A percentile compares a stretch with the other conserved stretches of the same genome.
Conservation (phyloP, 2,113 vertebrate species). For the Brachyistius frenatus region DNA sequence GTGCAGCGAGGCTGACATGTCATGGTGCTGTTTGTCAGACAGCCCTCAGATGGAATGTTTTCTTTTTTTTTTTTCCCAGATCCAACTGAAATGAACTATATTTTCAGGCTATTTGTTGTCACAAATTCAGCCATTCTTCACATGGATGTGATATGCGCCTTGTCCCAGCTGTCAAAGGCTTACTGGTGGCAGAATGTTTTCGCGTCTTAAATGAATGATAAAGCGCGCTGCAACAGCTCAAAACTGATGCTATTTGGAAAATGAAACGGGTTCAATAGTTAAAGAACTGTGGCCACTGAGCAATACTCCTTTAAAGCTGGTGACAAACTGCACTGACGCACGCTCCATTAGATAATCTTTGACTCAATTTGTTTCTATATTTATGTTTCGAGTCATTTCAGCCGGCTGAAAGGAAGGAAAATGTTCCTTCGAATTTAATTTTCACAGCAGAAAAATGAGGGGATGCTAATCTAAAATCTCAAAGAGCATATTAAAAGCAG, state of each 20-base stretch:
- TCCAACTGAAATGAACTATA: constrained; percentile 68
- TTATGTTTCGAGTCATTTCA: constrained; percentile 75
- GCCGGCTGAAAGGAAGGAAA: constrained; percentile 65
- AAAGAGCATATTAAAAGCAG: constrained; percentile 77
- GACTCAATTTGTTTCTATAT: constrained; percentile 79
- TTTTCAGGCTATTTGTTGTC: constrained; percentile 67
- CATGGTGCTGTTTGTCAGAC: constrained; percentile 62
- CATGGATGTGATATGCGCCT: constrained; percentile 40
- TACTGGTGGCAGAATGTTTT: constrained; percentile 51
- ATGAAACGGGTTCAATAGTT: constrained; percentile 58
- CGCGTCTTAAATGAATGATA: constrained; percentile 61
- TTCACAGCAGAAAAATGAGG: constrained; percentile 66
- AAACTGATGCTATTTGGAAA: constrained; percentile 46
- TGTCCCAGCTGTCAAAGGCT: constrained; percentile 59
- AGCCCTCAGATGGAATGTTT: constrained; percentile 59
- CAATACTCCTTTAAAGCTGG: constrained; percentile 67
- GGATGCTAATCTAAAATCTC: constrained; percentile 78
- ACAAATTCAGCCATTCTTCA: constrained; percentile 60
- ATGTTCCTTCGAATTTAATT: constrained; percentile 73
- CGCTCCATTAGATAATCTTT: constrained; percentile 80
- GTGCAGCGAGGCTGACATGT: constrained; percentile 65
- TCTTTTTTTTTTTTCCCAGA: constrained; percentile 10
- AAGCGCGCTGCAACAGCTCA: constrained; percentile 19
- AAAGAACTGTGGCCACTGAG: constrained; percentile 64
- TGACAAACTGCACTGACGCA: constrained; percentile 76